Conservation (phyloP, 2,113 vertebrate genomes). For the Myanophis thanlyinensis region DNA sequence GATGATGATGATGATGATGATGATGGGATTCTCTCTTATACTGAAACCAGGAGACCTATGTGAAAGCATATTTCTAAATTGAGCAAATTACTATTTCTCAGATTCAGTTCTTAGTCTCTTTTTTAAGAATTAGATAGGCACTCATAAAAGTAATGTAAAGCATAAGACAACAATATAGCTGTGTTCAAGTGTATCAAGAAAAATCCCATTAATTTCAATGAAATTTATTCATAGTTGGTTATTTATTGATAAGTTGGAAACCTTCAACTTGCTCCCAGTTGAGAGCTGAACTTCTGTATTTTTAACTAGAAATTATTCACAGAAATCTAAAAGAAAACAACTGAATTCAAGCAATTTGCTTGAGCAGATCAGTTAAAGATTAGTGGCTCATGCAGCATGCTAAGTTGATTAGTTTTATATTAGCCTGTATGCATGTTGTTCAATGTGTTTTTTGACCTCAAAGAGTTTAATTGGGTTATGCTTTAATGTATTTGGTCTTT, state of each 20-base stretch:
- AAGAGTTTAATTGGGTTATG: background rate
- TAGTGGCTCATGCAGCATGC: background rate
- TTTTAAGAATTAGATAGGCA: background rate
- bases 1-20: background rate
- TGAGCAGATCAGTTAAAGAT: background rate
- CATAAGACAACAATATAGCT: background rate
- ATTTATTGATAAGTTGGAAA: background rate
- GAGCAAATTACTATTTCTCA: background rate
- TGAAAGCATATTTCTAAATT: background rate
- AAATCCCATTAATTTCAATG: background rate
- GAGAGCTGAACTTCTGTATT: background rate
- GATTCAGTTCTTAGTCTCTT: background rate
- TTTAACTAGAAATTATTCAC: background rate
- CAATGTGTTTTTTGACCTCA: background rate
- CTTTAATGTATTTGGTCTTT: background rate
- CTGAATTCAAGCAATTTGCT: background rate
- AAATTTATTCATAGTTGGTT: background rate
- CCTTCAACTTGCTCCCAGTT: background rate
- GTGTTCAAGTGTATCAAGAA: background rate
- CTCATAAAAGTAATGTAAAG: background rate
- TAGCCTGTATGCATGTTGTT: background rate
- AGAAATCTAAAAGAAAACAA: background rate
- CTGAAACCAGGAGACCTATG: background rate
- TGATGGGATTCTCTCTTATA: background rate
- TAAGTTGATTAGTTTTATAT: background rate